Evolutionary conservation across 2,888 invertebrate genomes (phyloP).

Genomic region (Oeneis ivallda): DNA sequence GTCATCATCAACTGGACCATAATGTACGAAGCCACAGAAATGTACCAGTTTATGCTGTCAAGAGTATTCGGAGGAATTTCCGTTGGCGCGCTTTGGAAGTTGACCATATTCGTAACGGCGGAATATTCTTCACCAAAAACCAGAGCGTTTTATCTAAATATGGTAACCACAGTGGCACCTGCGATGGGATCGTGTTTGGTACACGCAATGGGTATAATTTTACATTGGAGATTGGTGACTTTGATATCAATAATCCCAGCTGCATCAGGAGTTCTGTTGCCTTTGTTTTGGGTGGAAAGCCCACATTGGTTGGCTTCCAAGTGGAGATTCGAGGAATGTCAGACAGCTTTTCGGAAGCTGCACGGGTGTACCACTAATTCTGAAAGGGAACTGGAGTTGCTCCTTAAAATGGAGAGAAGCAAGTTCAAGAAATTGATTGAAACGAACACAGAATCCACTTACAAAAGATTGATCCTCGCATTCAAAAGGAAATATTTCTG

Average conservation of each 20-base stretch:
- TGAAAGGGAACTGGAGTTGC: conserved; percentile 36
- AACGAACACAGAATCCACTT: conserved; percentile 4
- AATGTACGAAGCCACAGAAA: conserved; percentile 30
- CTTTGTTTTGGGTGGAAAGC: conserved; percentile 39
- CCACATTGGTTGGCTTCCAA: conserved; percentile 42
- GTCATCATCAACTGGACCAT: conserved; percentile 34
- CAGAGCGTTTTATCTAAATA: conserved; percentile 29
- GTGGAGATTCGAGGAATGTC: conserved; percentile 39
- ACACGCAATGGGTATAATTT: conserved; percentile 30
- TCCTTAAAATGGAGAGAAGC: conserved; percentile 35
- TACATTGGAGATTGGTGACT: conserved; percentile 39
- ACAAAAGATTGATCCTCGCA: conserved; percentile 24
- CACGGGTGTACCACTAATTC: conserved; percentile 27
- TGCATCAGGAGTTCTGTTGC: conserved; percentile 26
- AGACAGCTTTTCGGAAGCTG: conserved; percentile 29
- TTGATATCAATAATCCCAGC: conserved; percentile 34
- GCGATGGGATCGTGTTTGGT: conserved; percentile 34
- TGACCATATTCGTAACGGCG: conserved; percentile 27
- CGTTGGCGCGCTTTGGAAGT: conserved; percentile 28
- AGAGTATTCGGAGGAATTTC: conserved; percentile 33
- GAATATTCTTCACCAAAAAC: conserved; percentile 36
- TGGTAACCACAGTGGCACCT: conserved; percentile 36
- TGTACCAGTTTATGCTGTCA: conserved; percentile 29
- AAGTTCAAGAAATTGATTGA: conserved; percentile 26
- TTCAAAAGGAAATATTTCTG: conserved; percentile 35